These are phyloP conservation scores for Todus mexicanus DNA, from an alignment of 2,797 vertebrate genomes.

Conservation along the genomic window DNA sequence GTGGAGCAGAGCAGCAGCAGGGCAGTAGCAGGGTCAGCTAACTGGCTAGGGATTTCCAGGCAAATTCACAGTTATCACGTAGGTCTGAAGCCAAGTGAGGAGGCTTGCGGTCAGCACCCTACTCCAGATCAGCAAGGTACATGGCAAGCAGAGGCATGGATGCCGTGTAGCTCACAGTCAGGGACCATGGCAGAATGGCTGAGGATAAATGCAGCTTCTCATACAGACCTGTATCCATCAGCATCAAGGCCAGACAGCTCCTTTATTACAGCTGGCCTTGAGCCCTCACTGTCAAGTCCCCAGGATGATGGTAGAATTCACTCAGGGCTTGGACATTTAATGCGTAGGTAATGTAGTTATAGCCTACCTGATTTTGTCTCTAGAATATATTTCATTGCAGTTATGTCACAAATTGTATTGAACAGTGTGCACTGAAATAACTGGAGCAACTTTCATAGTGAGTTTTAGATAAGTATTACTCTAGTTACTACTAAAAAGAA, in stretches of 20 bases:
- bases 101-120: not conserved
- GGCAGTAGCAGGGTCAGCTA: not conserved
- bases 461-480: not conserved
- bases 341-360: not conserved
- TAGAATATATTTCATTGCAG: not conserved
- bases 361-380: not conserved
- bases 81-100: not conserved
- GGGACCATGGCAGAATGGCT: fast-evolving
- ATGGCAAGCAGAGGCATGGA: not conserved
- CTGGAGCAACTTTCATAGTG: not conserved
- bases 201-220: not conserved
- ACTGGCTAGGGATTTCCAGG: not conserved
- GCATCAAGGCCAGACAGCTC: not conserved
- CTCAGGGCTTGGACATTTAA: not conserved
- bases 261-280: not conserved
- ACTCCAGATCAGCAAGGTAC: not conserved
- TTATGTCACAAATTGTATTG: not conserved
- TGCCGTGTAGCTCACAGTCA: fast-evolving
- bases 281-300: not conserved
- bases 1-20: not conserved
- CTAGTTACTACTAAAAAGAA: not conserved
- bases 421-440: not conserved
- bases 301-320: not conserved
- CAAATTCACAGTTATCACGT: not conserved
- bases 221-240: not conserved